These are phyloP conservation scores for Oryzaephilus surinamensis DNA, from an alignment of 1,140 invertebrate genomes.

Conservation along the genomic window DNA sequence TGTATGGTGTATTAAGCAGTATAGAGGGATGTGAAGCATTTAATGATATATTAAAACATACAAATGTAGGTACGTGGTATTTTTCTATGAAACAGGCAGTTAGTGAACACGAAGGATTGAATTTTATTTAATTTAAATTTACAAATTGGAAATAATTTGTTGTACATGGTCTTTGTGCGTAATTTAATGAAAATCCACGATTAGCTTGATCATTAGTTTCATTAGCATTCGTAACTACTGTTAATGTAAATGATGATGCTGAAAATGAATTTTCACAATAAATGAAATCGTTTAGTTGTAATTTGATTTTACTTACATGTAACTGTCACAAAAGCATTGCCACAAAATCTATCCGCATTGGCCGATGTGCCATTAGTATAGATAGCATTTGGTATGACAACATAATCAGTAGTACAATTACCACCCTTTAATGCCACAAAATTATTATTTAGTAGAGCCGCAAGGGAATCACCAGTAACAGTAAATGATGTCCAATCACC, in stretches of 20 bases:
- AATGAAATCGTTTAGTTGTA: not conserved
- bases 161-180: conserved; percentile 8
- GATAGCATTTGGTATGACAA: conserved; percentile 59
- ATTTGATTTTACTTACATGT: conserved; percentile 49
- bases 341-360: conserved; percentile 60
- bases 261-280: not conserved
- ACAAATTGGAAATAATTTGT: too few relatives aligned
- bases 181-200: conserved; percentile 12
- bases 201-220: conserved; percentile 6
- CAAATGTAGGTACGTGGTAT: conserved; percentile 48
- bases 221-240: conserved; percentile 4
- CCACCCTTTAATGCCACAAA: conserved; percentile 43
- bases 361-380: conserved; percentile 23
- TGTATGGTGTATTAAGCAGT: conserved; percentile 87
- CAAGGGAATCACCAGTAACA: conserved; percentile 37
- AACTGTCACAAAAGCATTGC: conserved; percentile 53
- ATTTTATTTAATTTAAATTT: conserved; percentile 6
- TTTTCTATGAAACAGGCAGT: conserved; percentile 29
- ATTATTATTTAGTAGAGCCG: conserved; percentile 44
- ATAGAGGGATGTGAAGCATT: conserved; percentile 94
- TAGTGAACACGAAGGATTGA: conserved; percentile 3
- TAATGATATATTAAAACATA: conserved; percentile 65
- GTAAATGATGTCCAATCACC: conserved; percentile 37
- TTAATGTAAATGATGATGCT: not conserved
- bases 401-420: conserved; percentile 57